Base-by-base conservation (phyloP, 37 sponge, comb jelly and placozoan genomes). In the Tethya wilhelma region DNA sequence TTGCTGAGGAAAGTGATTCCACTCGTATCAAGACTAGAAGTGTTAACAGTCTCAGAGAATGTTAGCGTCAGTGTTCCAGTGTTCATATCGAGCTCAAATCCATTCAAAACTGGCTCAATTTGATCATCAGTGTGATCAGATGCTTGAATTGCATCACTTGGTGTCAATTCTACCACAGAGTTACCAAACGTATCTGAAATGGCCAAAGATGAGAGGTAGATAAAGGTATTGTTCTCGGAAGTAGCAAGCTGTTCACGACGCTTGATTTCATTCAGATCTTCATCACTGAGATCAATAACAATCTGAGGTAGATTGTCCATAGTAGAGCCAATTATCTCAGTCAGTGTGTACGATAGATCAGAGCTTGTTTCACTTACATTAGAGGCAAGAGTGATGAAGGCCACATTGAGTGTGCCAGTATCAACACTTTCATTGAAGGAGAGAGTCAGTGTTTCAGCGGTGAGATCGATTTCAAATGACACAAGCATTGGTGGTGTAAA, bases 391-490 rank as follows among this genome's bases (percentile, higher is more conserved):
- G 86, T 88, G 22, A 96, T 79, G 7, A 71, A 58, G 0, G 64
- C 59, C 4, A 88, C 71, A 68, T 81, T 28, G 0, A 96, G 79
- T 1, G 93, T 56, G 8, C 29, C 11, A 19, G 49, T 32, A 77
- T 85, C 77, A 33, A 96, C 85, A 40, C 94, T 72, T 64, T 96
- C 97, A 56, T 84, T 88, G 83, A 93, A 96, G 39, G 73, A 78
- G 36, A 96, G 73, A 20, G 83, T 78, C 25, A 96, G 60, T 4
- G 74, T 84, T 31, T 81, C 89, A 23, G 79, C 44, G 23, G 84
- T 90, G 39, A 96, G 44, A 60, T 91, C 89, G 12, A 96, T 23
- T 8, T 38, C 31, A 66, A 92, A 96, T 34, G 56, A 29, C 20
- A 44, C 56, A 37, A 96, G 80, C 57, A 41, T 7, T 36, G 94